A percentile compares a stretch with the other conserved stretches of the same genome.
phyloP scores from a whole-genome alignment of 2,113 vertebrate genomes.

The Hippocampus mohnikei region DNA sequence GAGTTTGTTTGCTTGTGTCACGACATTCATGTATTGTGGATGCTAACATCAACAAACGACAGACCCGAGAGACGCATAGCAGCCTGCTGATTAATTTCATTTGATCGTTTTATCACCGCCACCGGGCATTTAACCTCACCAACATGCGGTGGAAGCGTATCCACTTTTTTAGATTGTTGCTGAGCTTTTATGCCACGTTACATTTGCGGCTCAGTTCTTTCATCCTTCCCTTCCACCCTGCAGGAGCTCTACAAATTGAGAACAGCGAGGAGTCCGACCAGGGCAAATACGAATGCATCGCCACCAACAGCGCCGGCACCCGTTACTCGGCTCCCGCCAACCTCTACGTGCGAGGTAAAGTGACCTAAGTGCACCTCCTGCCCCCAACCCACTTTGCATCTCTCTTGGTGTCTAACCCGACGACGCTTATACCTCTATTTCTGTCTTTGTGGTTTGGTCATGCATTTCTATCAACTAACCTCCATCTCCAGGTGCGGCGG shows the following conservation, averaged over 20 bases:
- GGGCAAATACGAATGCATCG: slow-evolving; percentile 95
- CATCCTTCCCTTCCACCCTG: slow-evolving; percentile 41
- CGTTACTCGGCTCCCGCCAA: slow-evolving; percentile 94
- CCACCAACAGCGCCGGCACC: slow-evolving; percentile 91
- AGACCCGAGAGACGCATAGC: background rate
- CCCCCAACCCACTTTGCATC: background rate
- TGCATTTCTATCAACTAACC: slow-evolving; percentile 36
- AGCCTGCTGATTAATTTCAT: background rate
- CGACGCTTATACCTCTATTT: slow-evolving; percentile 10
- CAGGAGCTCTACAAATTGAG: slow-evolving; percentile 95
- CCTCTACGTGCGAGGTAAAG: slow-evolving; percentile 95
- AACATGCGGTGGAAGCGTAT: background rate
- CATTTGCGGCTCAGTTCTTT: slow-evolving; percentile 41
- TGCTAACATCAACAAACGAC: background rate
- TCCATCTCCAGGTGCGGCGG: slow-evolving; percentile 58
- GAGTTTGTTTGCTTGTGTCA: background rate
- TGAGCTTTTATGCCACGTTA: slow-evolving; percentile 37
- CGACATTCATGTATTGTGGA: background rate
- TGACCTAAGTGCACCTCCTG: background rate
- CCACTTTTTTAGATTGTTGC: background rate
- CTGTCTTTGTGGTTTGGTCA: slow-evolving; percentile 10
- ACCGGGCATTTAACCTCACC: background rate
- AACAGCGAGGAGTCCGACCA: slow-evolving; percentile 96
- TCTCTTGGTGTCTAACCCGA: background rate
- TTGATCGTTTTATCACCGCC: background rate